A percentile compares a stretch with the other conserved stretches of the same genome.
phyloP scores from a whole-genome alignment of 2,888 invertebrate genomes.

The Ceratothoa steindachneri region DNA sequence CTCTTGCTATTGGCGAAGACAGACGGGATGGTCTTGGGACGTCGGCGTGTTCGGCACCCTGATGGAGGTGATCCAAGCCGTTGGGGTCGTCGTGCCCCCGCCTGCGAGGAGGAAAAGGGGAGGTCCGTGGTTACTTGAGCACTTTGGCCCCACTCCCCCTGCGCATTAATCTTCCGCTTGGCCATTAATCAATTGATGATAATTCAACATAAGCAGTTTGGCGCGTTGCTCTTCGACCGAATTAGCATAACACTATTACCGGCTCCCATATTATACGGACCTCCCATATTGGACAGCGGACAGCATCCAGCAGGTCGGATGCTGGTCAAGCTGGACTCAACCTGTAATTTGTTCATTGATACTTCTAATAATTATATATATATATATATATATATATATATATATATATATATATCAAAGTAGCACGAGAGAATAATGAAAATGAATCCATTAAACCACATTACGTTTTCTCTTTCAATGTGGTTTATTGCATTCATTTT shows the following conservation, averaged over 20 bases:
- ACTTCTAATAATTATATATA: slow-evolving; percentile 20
- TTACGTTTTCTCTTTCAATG: too few species aligned
- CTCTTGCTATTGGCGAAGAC: slow-evolving; percentile 3
- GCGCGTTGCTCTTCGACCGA: slow-evolving; percentile 2
- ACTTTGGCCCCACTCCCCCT: neutral
- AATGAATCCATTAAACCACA: too few species aligned
- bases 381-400: slow-evolving; percentile 27
- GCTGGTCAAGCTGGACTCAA: too few species aligned
- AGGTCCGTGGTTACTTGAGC: slow-evolving; percentile 10
- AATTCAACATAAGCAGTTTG: slow-evolving; percentile 5
- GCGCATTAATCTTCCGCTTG: neutral
- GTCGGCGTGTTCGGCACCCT: neutral
- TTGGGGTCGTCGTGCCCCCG: slow-evolving; percentile 5
- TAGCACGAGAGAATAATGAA: too few species aligned
- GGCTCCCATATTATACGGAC: slow-evolving; percentile 1
- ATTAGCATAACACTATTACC: slow-evolving; percentile 6
- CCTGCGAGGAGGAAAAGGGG: neutral
- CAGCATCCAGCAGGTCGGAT: too few species aligned
- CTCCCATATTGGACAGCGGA: too few species aligned
- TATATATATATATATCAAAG: slow-evolving; percentile 22
- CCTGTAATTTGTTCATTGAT: too few species aligned
- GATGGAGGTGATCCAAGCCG: neutral
- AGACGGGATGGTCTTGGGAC: neutral
- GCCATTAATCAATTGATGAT: slow-evolving; percentile 7
- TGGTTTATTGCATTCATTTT: too few species aligned